These are phyloP conservation scores for Pongo pygmaeus DNA, from an alignment of 2,113 vertebrate genomes.

Conservation along the genomic window DNA sequence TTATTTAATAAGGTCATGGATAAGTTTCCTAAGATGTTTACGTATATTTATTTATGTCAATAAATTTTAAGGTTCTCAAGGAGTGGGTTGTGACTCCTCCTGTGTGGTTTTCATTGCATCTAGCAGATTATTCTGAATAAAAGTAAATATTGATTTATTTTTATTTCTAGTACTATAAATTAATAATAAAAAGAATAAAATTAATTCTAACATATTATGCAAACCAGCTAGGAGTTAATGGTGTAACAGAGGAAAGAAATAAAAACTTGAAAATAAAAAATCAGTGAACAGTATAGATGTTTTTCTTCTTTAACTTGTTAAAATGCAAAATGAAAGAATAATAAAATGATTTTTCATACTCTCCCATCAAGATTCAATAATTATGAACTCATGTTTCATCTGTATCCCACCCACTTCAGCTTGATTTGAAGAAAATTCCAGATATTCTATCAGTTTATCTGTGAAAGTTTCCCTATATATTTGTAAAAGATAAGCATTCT, in stretches of 20 bases:
- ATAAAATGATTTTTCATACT: not conserved
- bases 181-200: constrained; percentile 12
- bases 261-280: constrained; percentile 23
- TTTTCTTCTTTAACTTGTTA: not conserved
- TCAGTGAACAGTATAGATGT: not conserved
- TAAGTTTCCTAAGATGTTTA: not conserved
- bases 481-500: not conserved
- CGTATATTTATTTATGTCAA: not conserved
- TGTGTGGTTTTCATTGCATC: not conserved
- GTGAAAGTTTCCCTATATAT: not conserved
- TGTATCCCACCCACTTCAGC: not conserved
- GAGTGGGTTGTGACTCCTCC: not conserved
- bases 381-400: not conserved
- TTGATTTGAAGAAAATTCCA: not conserved
- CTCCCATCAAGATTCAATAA: not conserved
- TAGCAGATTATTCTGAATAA: not conserved
- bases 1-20: not conserved
- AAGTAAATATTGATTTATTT: constrained; percentile 21
- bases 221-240: constrained; percentile 11
- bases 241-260: not conserved
- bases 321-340: not conserved
- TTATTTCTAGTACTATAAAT: not conserved
- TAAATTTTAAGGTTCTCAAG: not conserved
- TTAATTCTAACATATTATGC: not conserved
- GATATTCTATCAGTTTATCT: not conserved